Conservation (phyloP, 1,140 invertebrate species). For the Mesaphorura yosii region DNA sequence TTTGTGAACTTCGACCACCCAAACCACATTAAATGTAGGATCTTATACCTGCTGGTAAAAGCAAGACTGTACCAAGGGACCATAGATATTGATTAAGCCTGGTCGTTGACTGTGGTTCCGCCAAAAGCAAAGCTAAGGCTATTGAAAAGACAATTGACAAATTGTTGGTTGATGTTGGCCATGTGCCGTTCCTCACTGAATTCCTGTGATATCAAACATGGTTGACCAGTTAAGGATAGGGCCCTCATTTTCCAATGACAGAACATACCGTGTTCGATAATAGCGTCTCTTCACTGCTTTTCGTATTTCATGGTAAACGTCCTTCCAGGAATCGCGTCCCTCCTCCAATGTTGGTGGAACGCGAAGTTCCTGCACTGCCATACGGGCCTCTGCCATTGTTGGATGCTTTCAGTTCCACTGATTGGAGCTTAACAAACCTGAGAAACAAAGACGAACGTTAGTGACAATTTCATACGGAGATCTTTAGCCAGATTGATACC, state of each 20-base stretch:
- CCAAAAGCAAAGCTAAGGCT: slow-evolving; percentile 33
- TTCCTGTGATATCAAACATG: slow-evolving; percentile 34
- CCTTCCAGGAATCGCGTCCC: slow-evolving; percentile 35
- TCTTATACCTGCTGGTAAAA: slow-evolving; percentile 29
- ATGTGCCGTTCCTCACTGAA: slow-evolving; percentile 40
- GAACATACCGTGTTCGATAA: slow-evolving; percentile 32
- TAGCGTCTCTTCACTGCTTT: slow-evolving; percentile 33
- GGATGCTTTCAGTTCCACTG: no score
- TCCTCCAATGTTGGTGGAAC: slow-evolving; percentile 36
- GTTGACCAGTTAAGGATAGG: background rate
- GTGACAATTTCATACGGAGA: no score
- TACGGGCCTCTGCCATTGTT: slow-evolving; percentile 43
- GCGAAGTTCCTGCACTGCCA: slow-evolving; percentile 37
- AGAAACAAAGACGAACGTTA: no score
- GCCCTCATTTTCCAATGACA: background rate
- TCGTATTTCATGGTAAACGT: slow-evolving; percentile 33
- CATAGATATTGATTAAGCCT: slow-evolving; percentile 31
- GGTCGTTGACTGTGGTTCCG: slow-evolving; percentile 30
- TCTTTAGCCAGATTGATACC: no score
- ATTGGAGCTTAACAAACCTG: no score
- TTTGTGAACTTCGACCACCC: background rate
- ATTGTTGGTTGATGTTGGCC: slow-evolving; percentile 42
- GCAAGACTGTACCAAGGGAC: slow-evolving; percentile 23
- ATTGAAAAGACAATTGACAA: slow-evolving; percentile 35
- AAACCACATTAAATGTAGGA: background rate